phyloP scores from a whole-genome alignment of 2,113 vertebrate species.

The Sialia sialis region DNA sequence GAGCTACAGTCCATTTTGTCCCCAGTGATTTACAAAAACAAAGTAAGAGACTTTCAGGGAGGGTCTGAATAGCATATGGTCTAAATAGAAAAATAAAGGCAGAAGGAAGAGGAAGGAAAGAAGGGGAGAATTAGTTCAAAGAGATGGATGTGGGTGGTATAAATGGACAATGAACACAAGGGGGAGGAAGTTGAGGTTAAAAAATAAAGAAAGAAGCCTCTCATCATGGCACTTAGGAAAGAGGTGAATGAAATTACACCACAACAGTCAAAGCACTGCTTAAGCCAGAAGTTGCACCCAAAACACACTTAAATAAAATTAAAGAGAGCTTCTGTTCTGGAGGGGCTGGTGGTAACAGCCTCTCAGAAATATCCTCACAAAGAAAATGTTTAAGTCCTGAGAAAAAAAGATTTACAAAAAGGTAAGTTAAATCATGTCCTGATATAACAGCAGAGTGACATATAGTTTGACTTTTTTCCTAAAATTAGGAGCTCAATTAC shows the following conservation, averaged over 20 bases:
- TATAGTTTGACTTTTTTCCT: background rate
- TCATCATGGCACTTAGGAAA: background rate
- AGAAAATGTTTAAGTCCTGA: background rate
- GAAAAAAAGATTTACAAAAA: background rate
- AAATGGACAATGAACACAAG: background rate
- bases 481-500: background rate
- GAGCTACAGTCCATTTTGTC: background rate
- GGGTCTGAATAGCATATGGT: background rate
- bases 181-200: background rate
- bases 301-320: background rate
- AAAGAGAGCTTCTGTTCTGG: background rate
- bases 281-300: background rate
- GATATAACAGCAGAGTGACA: background rate
- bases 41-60: background rate
- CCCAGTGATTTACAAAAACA: background rate
- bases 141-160: background rate
- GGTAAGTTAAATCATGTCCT: background rate
- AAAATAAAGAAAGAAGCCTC: background rate
- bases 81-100: background rate
- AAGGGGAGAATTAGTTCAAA: background rate
- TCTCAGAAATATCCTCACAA: background rate
- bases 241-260: background rate
- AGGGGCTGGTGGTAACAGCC: background rate
- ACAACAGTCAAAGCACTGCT: background rate
- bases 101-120: background rate